phyloP scores from a whole-genome alignment of 2,888 invertebrate genomes.

The Drosophila pseudotalamancana region DNA sequence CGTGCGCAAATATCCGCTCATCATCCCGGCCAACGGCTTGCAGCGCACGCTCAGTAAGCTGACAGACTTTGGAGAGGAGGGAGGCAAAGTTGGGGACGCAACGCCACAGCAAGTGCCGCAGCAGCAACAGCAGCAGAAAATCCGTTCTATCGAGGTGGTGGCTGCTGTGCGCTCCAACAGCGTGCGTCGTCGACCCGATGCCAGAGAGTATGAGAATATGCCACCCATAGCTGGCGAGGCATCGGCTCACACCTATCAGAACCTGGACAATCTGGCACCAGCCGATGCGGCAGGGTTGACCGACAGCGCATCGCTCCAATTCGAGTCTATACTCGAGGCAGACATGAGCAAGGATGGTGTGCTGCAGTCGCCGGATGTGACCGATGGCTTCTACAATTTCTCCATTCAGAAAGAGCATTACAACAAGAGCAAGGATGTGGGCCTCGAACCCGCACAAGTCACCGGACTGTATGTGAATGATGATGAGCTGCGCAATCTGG shows the following conservation, averaged over 20 bases:
- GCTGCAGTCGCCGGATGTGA: slow-evolving; percentile 83
- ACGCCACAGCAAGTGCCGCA: slow-evolving; percentile 26
- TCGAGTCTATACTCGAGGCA: slow-evolving; percentile 84
- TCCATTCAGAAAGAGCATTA: slow-evolving; percentile 84
- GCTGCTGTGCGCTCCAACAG: slow-evolving; percentile 71
- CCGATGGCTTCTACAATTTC: slow-evolving; percentile 84
- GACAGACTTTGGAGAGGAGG: slow-evolving; percentile 57
- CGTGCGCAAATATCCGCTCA: slow-evolving; percentile 92
- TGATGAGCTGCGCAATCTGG: slow-evolving; percentile 81
- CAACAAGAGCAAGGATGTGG: slow-evolving; percentile 80
- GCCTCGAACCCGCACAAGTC: slow-evolving; percentile 78
- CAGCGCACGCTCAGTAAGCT: slow-evolving; percentile 88
- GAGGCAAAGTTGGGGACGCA: slow-evolving; percentile 12
- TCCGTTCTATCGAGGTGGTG: slow-evolving; percentile 70
- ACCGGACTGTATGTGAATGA: slow-evolving; percentile 81
- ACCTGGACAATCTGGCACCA: slow-evolving; percentile 64
- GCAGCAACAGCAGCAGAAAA: slow-evolving; percentile 14
- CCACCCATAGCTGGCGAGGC: slow-evolving; percentile 34
- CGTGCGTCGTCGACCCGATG: slow-evolving; percentile 48
- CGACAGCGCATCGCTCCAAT: slow-evolving; percentile 84
- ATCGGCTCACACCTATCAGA: slow-evolving; percentile 76
- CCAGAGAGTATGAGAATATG: slow-evolving; percentile 72
- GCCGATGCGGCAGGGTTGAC: slow-evolving; percentile 72
- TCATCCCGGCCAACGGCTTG: slow-evolving; percentile 88
- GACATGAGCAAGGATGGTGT: slow-evolving; percentile 79